These are phyloP conservation scores for Perca fluviatilis DNA, from an alignment of 2,113 vertebrate species.

Conservation along the genomic window DNA sequence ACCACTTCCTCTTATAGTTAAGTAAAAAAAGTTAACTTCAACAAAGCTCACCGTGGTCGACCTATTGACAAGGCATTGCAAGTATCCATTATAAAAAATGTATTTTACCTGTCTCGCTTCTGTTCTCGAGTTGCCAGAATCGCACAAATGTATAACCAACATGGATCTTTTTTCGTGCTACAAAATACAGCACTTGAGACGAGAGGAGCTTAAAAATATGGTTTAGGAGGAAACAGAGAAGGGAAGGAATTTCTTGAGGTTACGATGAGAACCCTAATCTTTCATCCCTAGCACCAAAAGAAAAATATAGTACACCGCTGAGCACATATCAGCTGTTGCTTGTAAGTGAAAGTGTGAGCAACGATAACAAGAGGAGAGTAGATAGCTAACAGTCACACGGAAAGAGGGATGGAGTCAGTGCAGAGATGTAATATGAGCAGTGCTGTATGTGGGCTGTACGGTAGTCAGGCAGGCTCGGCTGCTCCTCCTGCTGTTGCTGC, in stretches of 20 bases:
- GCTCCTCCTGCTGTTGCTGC: slow-evolving; percentile 56
- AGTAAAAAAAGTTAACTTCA: slow-evolving; percentile 36
- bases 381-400: slow-evolving; percentile 37
- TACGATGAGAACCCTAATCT: slow-evolving; percentile 17
- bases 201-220: slow-evolving; percentile 11
- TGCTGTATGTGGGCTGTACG: slow-evolving; percentile 64
- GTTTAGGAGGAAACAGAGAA: slow-evolving; percentile 23
- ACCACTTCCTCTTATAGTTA: slow-evolving; percentile 27
- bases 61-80: background rate
- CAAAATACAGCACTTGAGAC: slow-evolving; percentile 12
- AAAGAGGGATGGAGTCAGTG: slow-evolving; percentile 41
- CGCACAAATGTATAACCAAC: background rate
- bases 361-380: slow-evolving; percentile 29
- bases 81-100: slow-evolving; percentile 20
- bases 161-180: background rate
- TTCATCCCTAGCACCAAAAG: slow-evolving; percentile 16
- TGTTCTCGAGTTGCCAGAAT: background rate
- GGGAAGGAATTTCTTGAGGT: slow-evolving; percentile 4
- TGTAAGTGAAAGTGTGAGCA: slow-evolving; percentile 29
- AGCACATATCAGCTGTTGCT: slow-evolving; percentile 15
- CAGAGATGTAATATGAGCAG: slow-evolving; percentile 47
- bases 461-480: slow-evolving; percentile 50
- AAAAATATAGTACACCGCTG: slow-evolving; percentile 9
- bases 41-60: background rate
- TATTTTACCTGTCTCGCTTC: background rate